A percentile compares a stretch with the other conserved stretches of the same genome.
Conservation (phyloP, 1,140 invertebrate species). For the Leptonema lineaticorne region DNA sequence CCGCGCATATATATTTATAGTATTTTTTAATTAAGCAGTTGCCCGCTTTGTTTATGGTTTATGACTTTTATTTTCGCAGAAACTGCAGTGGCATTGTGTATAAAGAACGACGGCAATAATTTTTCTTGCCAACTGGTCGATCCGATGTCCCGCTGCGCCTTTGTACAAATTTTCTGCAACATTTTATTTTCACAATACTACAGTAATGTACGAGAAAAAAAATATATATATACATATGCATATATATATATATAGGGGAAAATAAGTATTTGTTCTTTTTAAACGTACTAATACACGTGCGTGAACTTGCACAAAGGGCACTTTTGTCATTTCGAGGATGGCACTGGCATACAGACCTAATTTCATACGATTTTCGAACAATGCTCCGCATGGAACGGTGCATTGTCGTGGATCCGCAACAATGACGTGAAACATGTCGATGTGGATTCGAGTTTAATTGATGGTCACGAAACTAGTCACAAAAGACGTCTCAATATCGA, state of each 20-base stretch:
- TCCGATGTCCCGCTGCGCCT: constrained; percentile 33
- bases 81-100: no score
- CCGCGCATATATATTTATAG: no score
- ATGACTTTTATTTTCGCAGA: no score
- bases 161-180: constrained; percentile 42
- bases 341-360: constrained; percentile 40
- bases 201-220: background rate
- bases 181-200: constrained; percentile 38
- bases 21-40: no score
- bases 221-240: background rate
- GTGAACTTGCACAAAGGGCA: no score
- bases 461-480: constrained; percentile 30
- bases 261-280: constrained; percentile 7
- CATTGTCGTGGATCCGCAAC: constrained; percentile 16
- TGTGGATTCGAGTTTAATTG: constrained; percentile 35
- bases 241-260: background rate
- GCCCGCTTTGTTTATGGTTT: no score
- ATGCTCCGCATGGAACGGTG: constrained; percentile 32
- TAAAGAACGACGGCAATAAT: constrained; percentile 11
- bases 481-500: constrained; percentile 24
- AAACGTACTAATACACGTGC: no score
- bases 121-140: constrained; percentile 13
- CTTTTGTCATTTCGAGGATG: constrained; percentile 32
- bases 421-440: background rate
- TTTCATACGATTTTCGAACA: constrained; percentile 40